Percentiles rank a stretch among this genome's conserved stretches.
These are phyloP conservation scores for Agrotis segetum DNA, from an alignment of 2,888 invertebrate species.

Conservation along the genomic window DNA sequence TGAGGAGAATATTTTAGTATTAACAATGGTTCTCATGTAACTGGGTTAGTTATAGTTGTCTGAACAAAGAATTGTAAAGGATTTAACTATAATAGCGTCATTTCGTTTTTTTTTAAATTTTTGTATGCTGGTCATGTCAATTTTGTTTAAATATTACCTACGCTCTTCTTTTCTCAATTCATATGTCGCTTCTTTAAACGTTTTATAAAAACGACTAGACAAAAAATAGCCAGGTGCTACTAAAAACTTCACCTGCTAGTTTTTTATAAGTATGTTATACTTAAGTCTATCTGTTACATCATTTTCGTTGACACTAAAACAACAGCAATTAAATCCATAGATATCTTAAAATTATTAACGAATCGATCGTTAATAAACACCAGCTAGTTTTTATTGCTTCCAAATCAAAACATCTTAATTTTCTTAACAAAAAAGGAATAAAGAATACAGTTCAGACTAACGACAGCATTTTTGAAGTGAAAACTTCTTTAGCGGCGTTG, in stretches of 20 bases:
- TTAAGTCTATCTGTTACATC: conserved; percentile 27
- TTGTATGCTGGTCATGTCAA: neutral
- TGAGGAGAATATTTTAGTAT: conserved; percentile 17
- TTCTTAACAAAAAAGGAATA: conserved; percentile 74
- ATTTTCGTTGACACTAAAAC: conserved; percentile 42
- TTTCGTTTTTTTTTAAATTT: neutral
- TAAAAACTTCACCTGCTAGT: conserved; percentile 46
- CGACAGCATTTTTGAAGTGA: conserved; percentile 80
- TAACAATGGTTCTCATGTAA: neutral
- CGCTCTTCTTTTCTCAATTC: neutral
- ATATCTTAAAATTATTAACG: conserved; percentile 40
- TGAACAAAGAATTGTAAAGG: neutral
- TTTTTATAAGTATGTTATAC: conserved; percentile 27
- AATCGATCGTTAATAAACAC: conserved; percentile 63
- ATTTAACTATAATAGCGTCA: neutral
- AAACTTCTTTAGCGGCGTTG: too few species aligned
- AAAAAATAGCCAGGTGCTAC: conserved; percentile 42
- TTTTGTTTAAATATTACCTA: neutral
- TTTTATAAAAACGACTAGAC: conserved; percentile 49
- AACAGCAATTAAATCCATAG: conserved; percentile 38
- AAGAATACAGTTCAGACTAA: conserved; percentile 70
- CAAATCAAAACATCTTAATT: conserved; percentile 83
- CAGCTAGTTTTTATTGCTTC: conserved; percentile 72
- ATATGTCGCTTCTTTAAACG: conserved; percentile 22
- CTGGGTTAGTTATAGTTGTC: neutral